These are phyloP conservation scores for Andrena trimmerana DNA, from an alignment of 2,888 invertebrate genomes.

Conservation along the genomic window DNA sequence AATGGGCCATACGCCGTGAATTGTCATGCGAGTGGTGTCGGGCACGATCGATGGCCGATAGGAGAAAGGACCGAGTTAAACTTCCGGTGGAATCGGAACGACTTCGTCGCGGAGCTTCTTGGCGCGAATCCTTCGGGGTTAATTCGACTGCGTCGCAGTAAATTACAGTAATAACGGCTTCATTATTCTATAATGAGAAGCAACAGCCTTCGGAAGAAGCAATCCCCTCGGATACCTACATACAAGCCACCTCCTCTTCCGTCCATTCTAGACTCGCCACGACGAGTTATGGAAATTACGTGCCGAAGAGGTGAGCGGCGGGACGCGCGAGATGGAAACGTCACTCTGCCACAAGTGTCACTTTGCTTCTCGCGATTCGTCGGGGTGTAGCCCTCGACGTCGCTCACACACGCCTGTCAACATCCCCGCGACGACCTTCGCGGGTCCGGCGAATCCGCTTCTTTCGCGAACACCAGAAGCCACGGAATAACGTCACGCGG, in stretches of 20 bases:
- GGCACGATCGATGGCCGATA: conserved; percentile 51
- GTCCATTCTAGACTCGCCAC: background rate
- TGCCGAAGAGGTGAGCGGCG: conserved; percentile 21
- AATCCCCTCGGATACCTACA: background rate
- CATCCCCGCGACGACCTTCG: background rate
- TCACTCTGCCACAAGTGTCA: background rate
- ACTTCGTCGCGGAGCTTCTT: background rate
- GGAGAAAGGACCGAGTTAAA: conserved; percentile 51
- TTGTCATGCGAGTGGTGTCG: conserved; percentile 46
- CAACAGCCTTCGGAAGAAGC: background rate
- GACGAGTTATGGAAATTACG: conserved; percentile 38
- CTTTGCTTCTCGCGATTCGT: background rate
- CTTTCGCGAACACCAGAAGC: background rate
- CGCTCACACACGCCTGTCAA: background rate
- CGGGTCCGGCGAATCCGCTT: conserved; percentile 1
- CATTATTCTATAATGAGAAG: too few relatives aligned
- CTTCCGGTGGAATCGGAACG: conserved; percentile 37
- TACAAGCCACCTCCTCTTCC: background rate
- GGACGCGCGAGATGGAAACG: conserved; percentile 26
- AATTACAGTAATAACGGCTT: background rate
- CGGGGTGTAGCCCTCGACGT: conserved; percentile 1
- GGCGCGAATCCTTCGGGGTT: background rate
- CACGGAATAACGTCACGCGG: conserved; percentile 62
- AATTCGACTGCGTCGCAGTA: background rate
- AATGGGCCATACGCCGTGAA: conserved; percentile 45